These are phyloP conservation scores for Steatornis caripensis DNA, from an alignment of 2,113 vertebrate genomes.

Conservation along the genomic window DNA sequence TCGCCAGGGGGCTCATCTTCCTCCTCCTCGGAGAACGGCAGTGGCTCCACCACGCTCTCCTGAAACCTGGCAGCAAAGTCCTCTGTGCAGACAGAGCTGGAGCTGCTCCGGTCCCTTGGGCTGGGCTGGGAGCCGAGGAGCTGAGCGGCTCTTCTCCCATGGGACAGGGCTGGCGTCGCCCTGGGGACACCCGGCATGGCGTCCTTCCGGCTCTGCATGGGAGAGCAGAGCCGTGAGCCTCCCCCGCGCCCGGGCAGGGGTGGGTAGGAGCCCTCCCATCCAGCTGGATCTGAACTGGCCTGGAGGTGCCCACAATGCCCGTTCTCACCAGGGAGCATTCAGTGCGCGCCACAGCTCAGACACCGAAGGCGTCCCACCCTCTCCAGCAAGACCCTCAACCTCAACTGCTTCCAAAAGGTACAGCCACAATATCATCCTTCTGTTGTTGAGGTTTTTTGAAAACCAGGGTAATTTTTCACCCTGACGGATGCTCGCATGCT, in stretches of 20 bases:
- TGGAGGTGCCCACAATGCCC: not conserved
- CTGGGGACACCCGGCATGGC: accelerated
- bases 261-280: not conserved
- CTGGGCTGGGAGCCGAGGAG: too few species aligned
- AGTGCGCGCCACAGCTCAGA: accelerated
- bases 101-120: constrained; percentile 64
- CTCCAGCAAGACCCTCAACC: not conserved
- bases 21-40: not conserved
- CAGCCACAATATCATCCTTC: not conserved
- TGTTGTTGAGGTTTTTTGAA: too few species aligned
- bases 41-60: constrained; percentile 67
- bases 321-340: not conserved
- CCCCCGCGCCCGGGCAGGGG: accelerated
- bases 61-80: constrained; percentile 73
- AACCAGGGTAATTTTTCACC: too few species aligned
- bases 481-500: accelerated
- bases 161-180: not conserved
- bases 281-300: not conserved
- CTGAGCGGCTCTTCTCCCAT: constrained; percentile 21
- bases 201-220: not conserved
- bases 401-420: not conserved
- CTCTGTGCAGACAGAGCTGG: constrained; percentile 73
- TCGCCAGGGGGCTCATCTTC: not conserved
- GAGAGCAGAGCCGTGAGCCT: not conserved
- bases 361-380: not conserved